A percentile compares a stretch with the other conserved stretches of the same genome.
Conservation (phyloP, 2,797 vertebrate genomes). For the Mycteria americana region DNA sequence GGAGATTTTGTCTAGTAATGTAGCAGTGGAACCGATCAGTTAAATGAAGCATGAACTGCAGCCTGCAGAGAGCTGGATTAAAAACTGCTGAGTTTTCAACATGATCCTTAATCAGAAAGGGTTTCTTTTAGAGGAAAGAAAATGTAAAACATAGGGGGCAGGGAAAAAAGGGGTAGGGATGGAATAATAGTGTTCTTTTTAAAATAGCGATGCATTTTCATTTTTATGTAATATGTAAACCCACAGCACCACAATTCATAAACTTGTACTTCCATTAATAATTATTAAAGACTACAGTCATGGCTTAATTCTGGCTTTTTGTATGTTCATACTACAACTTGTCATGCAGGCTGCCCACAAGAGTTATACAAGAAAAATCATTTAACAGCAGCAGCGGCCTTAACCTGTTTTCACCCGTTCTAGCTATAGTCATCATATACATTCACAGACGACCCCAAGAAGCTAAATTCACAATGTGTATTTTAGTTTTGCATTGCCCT, state of each 20-base stretch:
- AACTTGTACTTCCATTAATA: not conserved
- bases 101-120: conserved; percentile 65
- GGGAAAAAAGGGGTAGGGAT: not conserved
- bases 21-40: conserved; percentile 68
- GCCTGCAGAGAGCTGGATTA: conserved; percentile 68
- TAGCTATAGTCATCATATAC: not conserved
- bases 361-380: not conserved
- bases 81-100: conserved; percentile 71
- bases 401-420: not conserved
- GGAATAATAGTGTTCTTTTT: not conserved
- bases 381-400: not conserved
- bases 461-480: not conserved
- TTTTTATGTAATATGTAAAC: not conserved
- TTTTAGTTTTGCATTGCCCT: not conserved
- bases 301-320: not conserved
- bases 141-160: conserved; percentile 38
- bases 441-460: not conserved
- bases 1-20: conserved; percentile 61
- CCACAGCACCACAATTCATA: not conserved
- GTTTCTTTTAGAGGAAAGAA: conserved; percentile 44
- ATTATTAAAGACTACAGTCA: not conserved
- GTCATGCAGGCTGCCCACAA: not conserved
- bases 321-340: not conserved
- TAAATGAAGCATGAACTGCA: conserved; percentile 71
- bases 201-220: not conserved